These are phyloP conservation scores for Hydrolagus affinis DNA, from an alignment of 2,113 vertebrate species.

Conservation along the genomic window DNA sequence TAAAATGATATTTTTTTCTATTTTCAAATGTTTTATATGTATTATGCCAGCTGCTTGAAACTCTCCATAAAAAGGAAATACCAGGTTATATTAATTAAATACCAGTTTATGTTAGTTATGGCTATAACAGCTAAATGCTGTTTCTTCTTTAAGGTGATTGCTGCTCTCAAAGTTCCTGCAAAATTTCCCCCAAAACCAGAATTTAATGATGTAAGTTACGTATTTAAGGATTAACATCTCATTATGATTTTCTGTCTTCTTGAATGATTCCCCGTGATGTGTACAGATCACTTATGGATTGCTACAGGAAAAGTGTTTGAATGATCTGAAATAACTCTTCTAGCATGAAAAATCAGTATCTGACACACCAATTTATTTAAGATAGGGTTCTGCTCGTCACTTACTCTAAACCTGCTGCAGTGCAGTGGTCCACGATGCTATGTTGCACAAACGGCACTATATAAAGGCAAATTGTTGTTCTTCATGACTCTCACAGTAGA, in stretches of 20 bases:
- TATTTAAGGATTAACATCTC: not conserved
- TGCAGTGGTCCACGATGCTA: no score
- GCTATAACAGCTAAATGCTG: not conserved
- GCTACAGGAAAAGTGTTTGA: not conserved
- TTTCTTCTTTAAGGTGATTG: conserved; percentile 13
- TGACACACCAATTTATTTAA: no score
- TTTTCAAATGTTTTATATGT: not conserved
- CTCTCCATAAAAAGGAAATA: not conserved
- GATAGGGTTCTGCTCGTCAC: no score
- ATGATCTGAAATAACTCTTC: not conserved
- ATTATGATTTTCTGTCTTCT: not conserved
- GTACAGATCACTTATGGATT: not conserved
- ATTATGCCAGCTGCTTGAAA: not conserved
- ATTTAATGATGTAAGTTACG: conserved; percentile 52
- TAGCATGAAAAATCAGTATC: not conserved
- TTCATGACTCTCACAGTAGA: no score
- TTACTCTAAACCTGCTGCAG: no score
- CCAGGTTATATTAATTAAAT: not conserved
- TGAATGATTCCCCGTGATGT: not conserved
- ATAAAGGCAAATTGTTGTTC: no score
- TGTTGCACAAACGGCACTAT: no score
- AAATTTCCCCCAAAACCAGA: conserved; percentile 51
- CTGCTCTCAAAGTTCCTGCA: conserved; percentile 45
- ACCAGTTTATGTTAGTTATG: not conserved
- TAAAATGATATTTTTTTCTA: no score